phyloP scores from a whole-genome alignment of 1,140 invertebrate genomes.

The Scaptomyza graminum region DNA sequence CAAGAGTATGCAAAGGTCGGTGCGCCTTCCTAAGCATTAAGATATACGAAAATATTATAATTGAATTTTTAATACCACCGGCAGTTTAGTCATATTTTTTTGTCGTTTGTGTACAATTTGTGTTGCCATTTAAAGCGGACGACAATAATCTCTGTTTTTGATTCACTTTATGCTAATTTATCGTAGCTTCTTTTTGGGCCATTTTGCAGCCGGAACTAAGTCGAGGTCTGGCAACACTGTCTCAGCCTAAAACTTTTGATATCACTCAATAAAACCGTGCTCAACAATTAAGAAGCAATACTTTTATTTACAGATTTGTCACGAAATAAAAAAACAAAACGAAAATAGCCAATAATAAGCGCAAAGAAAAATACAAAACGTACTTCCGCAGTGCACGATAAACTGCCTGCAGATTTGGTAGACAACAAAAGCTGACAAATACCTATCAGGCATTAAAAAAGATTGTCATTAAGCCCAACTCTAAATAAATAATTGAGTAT shows the following conservation, averaged over 20 bases:
- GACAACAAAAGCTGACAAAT: conserved; percentile 1
- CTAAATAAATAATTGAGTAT: conserved; percentile 1
- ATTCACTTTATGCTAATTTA: conserved; percentile 74
- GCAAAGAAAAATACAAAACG: conserved; percentile 60
- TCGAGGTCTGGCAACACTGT: conserved; percentile 25
- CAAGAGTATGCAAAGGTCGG: neutral
- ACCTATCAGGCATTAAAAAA: neutral
- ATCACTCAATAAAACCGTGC: conserved; percentile 62
- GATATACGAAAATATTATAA: conserved; percentile 48
- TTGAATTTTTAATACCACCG: conserved; percentile 38
- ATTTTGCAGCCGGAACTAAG: conserved; percentile 71
- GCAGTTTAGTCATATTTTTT: conserved; percentile 62
- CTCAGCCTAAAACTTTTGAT: conserved; percentile 52
- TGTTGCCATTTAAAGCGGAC: conserved; percentile 37
- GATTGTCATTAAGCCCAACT: neutral
- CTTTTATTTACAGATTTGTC: conserved; percentile 51
- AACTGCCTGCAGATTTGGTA: conserved; percentile 8
- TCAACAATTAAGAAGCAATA: conserved; percentile 53
- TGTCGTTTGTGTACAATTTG: conserved; percentile 36
- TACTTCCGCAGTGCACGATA: conserved; percentile 50
- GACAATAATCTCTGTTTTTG: conserved; percentile 36
- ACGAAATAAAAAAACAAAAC: conserved; percentile 47
- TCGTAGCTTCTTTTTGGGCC: conserved; percentile 45
- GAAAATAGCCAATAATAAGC: conserved; percentile 59
- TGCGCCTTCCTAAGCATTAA: neutral